Evolutionary conservation across 2,113 vertebrate species (phyloP), one percentile per base, ranked within the genome.

Genomic region (Amia ocellicauda): DNA sequence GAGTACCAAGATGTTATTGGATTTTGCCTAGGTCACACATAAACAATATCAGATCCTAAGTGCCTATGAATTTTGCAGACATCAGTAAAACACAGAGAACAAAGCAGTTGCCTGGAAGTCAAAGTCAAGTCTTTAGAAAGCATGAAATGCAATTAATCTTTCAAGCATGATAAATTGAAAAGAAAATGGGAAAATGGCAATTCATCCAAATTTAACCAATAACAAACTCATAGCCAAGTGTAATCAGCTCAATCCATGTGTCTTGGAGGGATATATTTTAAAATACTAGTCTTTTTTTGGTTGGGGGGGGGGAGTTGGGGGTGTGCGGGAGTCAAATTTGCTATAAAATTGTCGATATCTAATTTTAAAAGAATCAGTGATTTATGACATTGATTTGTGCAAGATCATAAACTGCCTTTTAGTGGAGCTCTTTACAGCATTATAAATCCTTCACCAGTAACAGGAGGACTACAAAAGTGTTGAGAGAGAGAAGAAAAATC

Each of bases 101-200:
- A 8, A 58, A 64, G 62, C 43, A 42, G 64, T 71, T 58, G 63
- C 64, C 61, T 66, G 64, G 59, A 41, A 69, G 20, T 28, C 9
- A 16, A 4, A 16, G 13, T 31, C 36, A 47, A 56, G 26, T 22
- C 58, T 51, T 57, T 64, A 29, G 60, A 58, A 69, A 58, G 52
- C 50, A 59, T 62, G 60, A 22, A 57, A 55, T 50, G 52, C 56
- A 58, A 73, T 66, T 69, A 42, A 62, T 69, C 63, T 60, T 69
- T 49, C 59, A 60, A 23, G 66, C 62, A 58, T 65, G 62, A 43
- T 3, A 58, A 26, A 63, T 26, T 26, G 20, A 54, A 31, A 58
- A 22, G 40, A 58, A 47, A 63, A 58, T 62, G 43, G 9, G 8
- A 19, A 19, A 19, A 27, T 22, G 2, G 49, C 60, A 36, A 72